phyloP scores from a whole-genome alignment of 2,113 vertebrate genomes.

The Acanthisitta chloris region DNA sequence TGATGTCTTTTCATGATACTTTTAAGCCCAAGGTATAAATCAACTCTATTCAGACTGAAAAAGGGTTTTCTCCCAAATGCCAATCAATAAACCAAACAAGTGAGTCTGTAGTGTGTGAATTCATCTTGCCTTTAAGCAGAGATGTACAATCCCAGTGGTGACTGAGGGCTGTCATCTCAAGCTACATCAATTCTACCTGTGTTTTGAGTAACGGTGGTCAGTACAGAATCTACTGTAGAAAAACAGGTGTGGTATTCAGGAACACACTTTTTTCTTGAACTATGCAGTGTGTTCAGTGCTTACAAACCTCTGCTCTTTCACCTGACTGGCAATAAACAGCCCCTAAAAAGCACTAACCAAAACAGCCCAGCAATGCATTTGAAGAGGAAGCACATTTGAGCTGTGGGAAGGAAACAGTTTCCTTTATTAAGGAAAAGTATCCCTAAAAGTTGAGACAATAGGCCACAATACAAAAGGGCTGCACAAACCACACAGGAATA shows the following conservation, averaged over 20 bases:
- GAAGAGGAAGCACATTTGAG: neutral
- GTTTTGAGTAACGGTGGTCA: neutral
- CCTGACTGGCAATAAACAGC: neutral
- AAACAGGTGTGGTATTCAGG: neutral
- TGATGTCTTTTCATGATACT: neutral
- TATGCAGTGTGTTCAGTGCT: neutral
- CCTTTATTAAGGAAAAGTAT: neutral
- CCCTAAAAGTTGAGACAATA: neutral
- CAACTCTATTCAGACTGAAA: neutral
- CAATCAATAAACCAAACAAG: neutral
- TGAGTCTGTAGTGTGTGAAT: neutral
- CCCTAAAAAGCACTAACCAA: neutral
- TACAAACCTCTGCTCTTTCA: neutral
- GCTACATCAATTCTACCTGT: neutral
- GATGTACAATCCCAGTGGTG: neutral
- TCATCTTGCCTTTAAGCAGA: neutral
- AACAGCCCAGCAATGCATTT: neutral
- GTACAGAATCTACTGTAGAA: neutral
- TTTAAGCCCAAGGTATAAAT: neutral
- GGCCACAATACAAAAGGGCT: neutral
- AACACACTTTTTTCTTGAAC: neutral
- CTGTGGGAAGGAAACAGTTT: neutral
- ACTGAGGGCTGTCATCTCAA: neutral
- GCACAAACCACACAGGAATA: neutral
- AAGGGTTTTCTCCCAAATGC: neutral